Percentiles rank a stretch among this genome's conserved stretches.
Conservation (phyloP, 1,140 invertebrate species). For the Meloidogyne exigua region DNA sequence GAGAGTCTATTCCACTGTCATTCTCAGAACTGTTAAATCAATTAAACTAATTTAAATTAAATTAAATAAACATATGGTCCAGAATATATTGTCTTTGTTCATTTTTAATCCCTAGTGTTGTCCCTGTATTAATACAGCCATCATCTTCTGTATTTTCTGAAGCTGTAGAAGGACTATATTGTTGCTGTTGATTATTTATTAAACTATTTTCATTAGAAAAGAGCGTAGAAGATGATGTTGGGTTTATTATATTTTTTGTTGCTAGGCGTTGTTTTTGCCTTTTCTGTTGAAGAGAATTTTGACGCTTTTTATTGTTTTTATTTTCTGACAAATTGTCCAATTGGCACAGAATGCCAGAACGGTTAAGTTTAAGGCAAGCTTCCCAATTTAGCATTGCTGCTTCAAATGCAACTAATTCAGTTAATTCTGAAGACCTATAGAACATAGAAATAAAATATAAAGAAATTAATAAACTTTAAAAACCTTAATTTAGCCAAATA, state of each 20-base stretch:
- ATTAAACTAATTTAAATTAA: too few species aligned
- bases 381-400: conserved; percentile 56
- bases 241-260: background rate
- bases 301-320: background rate
- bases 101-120: background rate
- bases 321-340: background rate
- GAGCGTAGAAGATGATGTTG: background rate
- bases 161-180: conserved; percentile 45
- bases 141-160: conserved; percentile 47
- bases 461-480: too few species aligned
- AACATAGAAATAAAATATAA: too few species aligned
- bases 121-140: background rate
- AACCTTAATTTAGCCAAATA: conserved; percentile 15
- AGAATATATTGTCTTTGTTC: background rate
- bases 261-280: background rate
- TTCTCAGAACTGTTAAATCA: conserved; percentile 44
- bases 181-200: background rate
- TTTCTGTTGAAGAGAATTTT: background rate
- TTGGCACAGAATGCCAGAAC: conserved; percentile 31
- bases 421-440: conserved; percentile 35
- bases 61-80: conserved; percentile 30
- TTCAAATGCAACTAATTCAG: conserved; percentile 49
- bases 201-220: conserved; percentile 13
- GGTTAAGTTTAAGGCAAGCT: conserved; percentile 52
- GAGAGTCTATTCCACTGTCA: conserved; percentile 54